These are phyloP conservation scores for Acanthosepion lycidas DNA, from an alignment of 2,888 invertebrate species.

Conservation along the genomic window DNA sequence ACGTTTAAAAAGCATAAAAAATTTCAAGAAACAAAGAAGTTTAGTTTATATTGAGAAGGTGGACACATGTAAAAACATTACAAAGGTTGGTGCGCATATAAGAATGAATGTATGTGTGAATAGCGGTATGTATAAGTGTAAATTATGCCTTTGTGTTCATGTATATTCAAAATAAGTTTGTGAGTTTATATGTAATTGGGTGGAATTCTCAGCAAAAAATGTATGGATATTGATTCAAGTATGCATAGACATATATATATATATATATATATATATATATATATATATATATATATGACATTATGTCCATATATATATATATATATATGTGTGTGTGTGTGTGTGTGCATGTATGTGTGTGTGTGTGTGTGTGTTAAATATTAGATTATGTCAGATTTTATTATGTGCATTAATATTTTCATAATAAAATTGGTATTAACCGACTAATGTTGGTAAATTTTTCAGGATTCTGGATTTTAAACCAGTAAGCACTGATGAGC, in stretches of 20 bases:
- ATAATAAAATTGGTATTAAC: too few species aligned
- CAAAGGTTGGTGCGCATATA: not conserved
- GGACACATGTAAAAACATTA: not conserved
- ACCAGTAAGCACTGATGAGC: too few species aligned
- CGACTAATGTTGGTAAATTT: too few species aligned
- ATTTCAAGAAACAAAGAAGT: not conserved
- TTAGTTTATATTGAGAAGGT: not conserved
- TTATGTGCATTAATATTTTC: too few species aligned
- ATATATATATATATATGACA: not conserved
- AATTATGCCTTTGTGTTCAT: not conserved
- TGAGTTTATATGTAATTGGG: not conserved
- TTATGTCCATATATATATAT: too few species aligned
- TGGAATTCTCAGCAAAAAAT: not conserved
- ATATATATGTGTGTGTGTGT: too few species aligned
- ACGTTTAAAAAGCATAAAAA: not conserved
- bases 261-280: not conserved
- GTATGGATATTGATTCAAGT: not conserved
- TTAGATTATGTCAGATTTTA: too few species aligned
- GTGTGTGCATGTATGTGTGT: too few species aligned
- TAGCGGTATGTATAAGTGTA: not conserved
- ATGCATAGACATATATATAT: not conserved
- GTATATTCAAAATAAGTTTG: not conserved
- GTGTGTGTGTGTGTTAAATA: too few species aligned
- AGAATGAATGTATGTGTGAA: not conserved
- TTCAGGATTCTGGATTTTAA: too few species aligned